Conservation (phyloP, 2,797 vertebrate genomes). For the Oophaga sylvatica region DNA sequence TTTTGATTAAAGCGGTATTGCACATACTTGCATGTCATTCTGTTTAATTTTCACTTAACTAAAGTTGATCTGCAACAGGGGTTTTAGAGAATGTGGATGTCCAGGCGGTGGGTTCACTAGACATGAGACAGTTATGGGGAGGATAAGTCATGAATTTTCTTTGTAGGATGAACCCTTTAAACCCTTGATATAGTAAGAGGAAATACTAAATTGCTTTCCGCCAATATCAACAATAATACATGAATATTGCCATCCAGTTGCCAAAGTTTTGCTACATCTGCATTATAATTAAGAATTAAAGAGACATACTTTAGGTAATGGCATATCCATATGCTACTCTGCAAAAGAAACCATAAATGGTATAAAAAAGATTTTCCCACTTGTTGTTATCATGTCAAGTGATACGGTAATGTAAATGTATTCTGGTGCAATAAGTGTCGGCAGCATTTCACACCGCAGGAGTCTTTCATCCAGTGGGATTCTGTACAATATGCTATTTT, state of each 20-base stretch:
- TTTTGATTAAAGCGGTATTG: no score
- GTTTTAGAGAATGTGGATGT: no score
- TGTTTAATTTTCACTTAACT: no score
- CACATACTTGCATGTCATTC: no score
- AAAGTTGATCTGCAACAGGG: no score
- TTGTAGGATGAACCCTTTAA: neutral
- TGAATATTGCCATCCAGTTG: neutral
- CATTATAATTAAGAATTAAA: neutral
- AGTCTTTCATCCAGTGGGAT: constrained; percentile 13
- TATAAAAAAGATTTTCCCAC: constrained; percentile 6
- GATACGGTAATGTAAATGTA: constrained; percentile 21
- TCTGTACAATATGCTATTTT: constrained; percentile 20
- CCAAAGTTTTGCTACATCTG: constrained; percentile 1
- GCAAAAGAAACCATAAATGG: constrained; percentile 4
- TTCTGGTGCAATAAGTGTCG: neutral
- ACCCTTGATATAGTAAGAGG: neutral
- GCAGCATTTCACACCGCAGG: constrained; percentile 21
- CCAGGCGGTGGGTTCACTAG: no score
- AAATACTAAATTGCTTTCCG: neutral
- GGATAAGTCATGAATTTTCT: no score
- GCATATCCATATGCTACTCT: neutral
- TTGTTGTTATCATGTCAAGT: neutral
- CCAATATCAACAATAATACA: neutral
- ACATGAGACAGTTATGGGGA: no score
- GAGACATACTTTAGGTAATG: neutral